Base-by-base conservation (phyloP, 2,888 invertebrate species). In the Mesorhabditis spiculigera region DNA sequence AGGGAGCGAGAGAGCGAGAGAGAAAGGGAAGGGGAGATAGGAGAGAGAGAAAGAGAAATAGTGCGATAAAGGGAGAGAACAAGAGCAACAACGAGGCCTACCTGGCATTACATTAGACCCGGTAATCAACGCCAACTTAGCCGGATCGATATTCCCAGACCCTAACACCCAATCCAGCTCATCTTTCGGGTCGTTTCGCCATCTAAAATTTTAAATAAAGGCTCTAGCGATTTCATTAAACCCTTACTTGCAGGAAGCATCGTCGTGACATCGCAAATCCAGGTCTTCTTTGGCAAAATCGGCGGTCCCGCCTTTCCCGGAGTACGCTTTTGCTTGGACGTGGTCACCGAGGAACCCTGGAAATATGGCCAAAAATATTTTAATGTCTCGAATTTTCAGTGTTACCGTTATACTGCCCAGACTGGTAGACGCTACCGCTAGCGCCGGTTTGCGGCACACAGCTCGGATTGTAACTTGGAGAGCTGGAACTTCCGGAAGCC, bases 121-220 rank as follows among this genome's bases (percentile, higher is more conserved):
- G 0, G 80, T 79, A 16, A 80, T 79, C 4, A 80, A 65, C 6
- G 73, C 72, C 0, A 80, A 63, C 61, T 78, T 78, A 0, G 71
- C 74, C 0, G 73, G 74, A 61, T 78, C 80, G 4, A 80, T 78
- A 43, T 71, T 70, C 10, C 80, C 80, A 65, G 75, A 75, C 6
- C 80, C 80, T 4, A 75, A 45, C 28, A 79, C 78, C 80, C 80
- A 80, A 41, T 80, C 78, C 43, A 80, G 62, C 68, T 78, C 71
- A 50, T 80, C 80, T 58, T 76, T 76, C 5, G 71, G 68, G 4
- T 75, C 77, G 58, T 80, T 80, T 65, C 74, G 74, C 80, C 80
- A 80, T 5, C 75, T 72, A 61, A 77, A 79, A 28, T 75, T 72
- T 43, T 16, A 5, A 13, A 16, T 63, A 6, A 5, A n/a, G n/a